Conservation (phyloP, 1,140 invertebrate species). For the Drosophila subpulchrella region DNA sequence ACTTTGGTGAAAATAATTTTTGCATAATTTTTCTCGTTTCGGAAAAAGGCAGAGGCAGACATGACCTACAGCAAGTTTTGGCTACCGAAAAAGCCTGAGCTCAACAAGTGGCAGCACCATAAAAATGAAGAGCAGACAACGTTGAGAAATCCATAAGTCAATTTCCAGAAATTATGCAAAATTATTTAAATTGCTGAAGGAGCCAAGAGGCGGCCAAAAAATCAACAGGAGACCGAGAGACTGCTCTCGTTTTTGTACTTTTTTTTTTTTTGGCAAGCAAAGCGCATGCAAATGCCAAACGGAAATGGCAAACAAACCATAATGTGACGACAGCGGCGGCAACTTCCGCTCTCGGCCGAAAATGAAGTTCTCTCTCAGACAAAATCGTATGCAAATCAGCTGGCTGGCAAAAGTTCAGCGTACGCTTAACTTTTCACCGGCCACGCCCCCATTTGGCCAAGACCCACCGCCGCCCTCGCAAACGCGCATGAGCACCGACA, state of each 20-base stretch:
- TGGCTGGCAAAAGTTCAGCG: conserved; percentile 78
- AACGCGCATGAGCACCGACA: conserved; percentile 80
- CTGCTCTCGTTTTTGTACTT: conserved; percentile 12
- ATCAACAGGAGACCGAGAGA: conserved; percentile 48
- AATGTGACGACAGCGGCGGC: conserved; percentile 74
- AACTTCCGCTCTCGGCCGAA: conserved; percentile 66
- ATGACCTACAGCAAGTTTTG: conserved; percentile 78
- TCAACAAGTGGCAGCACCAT: conserved; percentile 76
- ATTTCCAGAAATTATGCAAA: conserved; percentile 84
- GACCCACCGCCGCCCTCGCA: conserved; percentile 29
- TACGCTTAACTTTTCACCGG: conserved; percentile 75
- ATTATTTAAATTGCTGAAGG: conserved; percentile 82
- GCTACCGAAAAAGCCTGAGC: conserved; percentile 22
- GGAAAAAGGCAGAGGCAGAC: conserved; percentile 44
- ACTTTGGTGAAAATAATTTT: conserved; percentile 72
- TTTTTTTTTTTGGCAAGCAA: conserved; percentile 48
- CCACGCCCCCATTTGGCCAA: conserved; percentile 20
- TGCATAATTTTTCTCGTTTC: conserved; percentile 62
- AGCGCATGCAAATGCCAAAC: conserved; percentile 79
- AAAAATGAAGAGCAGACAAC: conserved; percentile 71
- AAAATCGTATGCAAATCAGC: conserved; percentile 83
- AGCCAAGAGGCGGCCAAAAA: conserved; percentile 53
- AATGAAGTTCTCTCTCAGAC: conserved; percentile 53
- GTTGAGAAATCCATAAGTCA: conserved; percentile 81
- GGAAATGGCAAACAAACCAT: conserved; percentile 83